Conservation (phyloP, 2,888 invertebrate genomes). For the Trypoxylon attenuatum region DNA sequence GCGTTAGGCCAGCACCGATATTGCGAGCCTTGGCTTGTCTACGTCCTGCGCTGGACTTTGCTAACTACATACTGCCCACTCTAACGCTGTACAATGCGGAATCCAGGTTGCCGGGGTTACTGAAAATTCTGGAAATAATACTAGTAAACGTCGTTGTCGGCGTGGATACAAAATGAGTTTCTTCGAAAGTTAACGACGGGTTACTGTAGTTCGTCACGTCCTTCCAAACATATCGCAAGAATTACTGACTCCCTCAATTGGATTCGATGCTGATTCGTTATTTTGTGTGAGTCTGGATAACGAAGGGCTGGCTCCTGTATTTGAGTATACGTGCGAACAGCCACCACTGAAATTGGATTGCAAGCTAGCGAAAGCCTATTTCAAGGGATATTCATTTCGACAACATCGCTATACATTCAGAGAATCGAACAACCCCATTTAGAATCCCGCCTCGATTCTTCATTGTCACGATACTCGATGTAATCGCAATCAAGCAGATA, state of each 20-base stretch:
- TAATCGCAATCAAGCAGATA: neutral
- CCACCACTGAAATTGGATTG: neutral
- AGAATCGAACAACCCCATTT: neutral
- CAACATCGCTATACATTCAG: too few relatives aligned
- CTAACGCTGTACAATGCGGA: slow-evolving; percentile 49
- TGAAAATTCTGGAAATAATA: slow-evolving; percentile 68
- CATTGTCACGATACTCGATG: neutral
- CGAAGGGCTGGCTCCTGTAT: slow-evolving; percentile 26
- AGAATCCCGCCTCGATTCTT: neutral
- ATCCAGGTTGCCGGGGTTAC: slow-evolving; percentile 45
- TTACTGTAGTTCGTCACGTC: slow-evolving; percentile 45
- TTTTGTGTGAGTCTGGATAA: slow-evolving; percentile 22
- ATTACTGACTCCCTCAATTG: slow-evolving; percentile 39
- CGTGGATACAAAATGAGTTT: slow-evolving; percentile 45
- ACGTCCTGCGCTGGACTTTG: slow-evolving; percentile 52
- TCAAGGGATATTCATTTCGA: neutral
- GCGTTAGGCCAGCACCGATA: slow-evolving; percentile 66
- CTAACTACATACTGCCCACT: slow-evolving; percentile 67
- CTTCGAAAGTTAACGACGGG: slow-evolving; percentile 51
- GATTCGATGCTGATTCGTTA: slow-evolving; percentile 31
- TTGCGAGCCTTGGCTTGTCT: slow-evolving; percentile 51
- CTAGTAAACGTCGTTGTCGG: slow-evolving; percentile 29
- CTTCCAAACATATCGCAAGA: slow-evolving; percentile 23
- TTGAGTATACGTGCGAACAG: slow-evolving; percentile 1
- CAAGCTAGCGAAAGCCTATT: neutral